phyloP scores from a whole-genome alignment of 2,797 vertebrate species.

The Urosaurus nigricauda region DNA sequence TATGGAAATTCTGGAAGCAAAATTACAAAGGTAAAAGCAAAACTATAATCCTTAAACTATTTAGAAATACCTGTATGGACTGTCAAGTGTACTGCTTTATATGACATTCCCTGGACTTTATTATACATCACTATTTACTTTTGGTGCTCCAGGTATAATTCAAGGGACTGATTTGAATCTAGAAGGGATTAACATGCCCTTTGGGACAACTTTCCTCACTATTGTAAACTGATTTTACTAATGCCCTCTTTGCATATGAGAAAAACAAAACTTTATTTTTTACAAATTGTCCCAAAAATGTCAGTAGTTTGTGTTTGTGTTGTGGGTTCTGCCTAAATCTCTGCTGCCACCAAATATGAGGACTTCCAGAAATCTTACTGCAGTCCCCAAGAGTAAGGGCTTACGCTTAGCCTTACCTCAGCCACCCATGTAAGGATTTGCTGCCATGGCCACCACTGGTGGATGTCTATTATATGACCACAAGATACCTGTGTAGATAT shows the following conservation, averaged over 20 bases:
- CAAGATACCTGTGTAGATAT: no score
- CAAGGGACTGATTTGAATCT: not conserved
- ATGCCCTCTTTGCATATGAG: not conserved
- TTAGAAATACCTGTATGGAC: not conserved
- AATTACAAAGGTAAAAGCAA: constrained; percentile 83
- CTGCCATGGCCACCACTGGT: no score
- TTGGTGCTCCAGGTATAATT: not conserved
- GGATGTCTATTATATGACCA: no score
- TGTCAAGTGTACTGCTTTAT: not conserved
- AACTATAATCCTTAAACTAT: not conserved
- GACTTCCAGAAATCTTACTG: no score
- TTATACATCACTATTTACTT: not conserved
- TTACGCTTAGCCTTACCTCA: no score
- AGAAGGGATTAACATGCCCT: not conserved
- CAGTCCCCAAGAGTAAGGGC: no score
- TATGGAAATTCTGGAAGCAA: constrained; percentile 83
- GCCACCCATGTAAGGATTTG: no score
- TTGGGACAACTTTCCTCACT: not conserved
- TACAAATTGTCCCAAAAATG: not conserved
- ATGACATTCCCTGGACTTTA: not conserved
- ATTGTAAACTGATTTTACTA: not conserved
- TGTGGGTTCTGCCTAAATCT: no score
- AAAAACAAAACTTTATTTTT: not conserved
- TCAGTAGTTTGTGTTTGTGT: not conserved
- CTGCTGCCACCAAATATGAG: no score